Base-by-base conservation (phyloP, 2,797 vertebrate genomes). In the Geranospiza caerulescens region DNA sequence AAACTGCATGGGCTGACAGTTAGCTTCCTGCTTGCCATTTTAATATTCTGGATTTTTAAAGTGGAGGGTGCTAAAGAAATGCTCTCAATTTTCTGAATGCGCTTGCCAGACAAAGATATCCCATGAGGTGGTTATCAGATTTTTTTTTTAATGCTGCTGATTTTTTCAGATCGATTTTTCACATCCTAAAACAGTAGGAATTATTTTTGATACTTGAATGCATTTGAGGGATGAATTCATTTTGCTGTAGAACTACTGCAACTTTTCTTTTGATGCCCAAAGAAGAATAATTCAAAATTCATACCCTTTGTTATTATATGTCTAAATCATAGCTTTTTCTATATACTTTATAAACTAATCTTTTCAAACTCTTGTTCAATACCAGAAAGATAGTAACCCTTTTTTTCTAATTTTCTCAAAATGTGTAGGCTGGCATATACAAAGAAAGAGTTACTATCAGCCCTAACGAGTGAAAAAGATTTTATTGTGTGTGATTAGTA, bases 1-100 rank as follows among this genome's bases (percentile, higher is more conserved):
- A 92, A 96, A 89, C 75, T 93, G 40, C 72, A 58, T 92, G 60
- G 64, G 56, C 68, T 93, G 94, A 92, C 74, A 59, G 82, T 56
- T 64, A 83, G 55, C 29, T 85, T 83, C 89, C 85, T 68, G 64
- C 64, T 91, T 83, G 17, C 87, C 68, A 68, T 83, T 94, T 95
- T 87, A 90, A 67, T 78, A 91, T 74, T 94, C 53, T 47, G 59
- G 33, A 71, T 45, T 92, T 91, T 87, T 64, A 67, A 92, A 87
- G 60, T 38, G 38, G 59, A 82, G 74, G 44, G 64, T 71, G 19
- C 23, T 87, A 56, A 93, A 92, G 44, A 87, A 92, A 60, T 85
- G 11, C 38, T 62, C 48, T 25, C 7, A 63, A 7, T 87, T 95
- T 96, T 66, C 40, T 53, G n/a, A 93, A 91, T 47, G 36, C 25